Evolutionary conservation across 2,797 vertebrate species (phyloP), one percentile per base, ranked within the genome.

Genomic region (Ammospiza maritima): DNA sequence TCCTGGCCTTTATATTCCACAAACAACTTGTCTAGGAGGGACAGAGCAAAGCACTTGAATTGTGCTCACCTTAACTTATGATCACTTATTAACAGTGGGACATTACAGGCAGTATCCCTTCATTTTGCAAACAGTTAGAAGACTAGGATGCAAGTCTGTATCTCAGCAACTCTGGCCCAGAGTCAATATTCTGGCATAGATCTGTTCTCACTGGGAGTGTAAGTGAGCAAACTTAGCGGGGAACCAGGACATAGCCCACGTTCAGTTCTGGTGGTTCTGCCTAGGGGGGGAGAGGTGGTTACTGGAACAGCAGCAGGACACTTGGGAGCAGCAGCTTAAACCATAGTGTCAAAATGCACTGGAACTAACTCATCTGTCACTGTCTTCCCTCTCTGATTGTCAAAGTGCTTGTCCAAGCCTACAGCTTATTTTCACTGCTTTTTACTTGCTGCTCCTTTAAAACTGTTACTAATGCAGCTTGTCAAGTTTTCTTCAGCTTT

Each of bases 401-500:
- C 53, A 40, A 84, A 86, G 17, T n/a, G 45, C 65, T 58, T 81
- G 54, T 50, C 67, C 61, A 83, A 75, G 29, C 45, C 76, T 58
- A 69, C 6, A 72, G 61, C 10, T 79, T 80, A 87, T 96, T 92
- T 95, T 82, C 29, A 62, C 38, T 64, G 74, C 23, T 86, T 82
- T 85, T 69, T 48, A 42, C 40, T 77, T 26, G 67, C 40, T 70
- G 47, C 25, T 85, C 13, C 53, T 89, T 54, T 50, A 85, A 64
- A 86, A 87, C 88, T 26, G 22, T 77, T 77, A 69, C 45, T 77
- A 94, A 75, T 70, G 32, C 47, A 72, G 74, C 40, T 74, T 87
- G 89, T 89, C 58, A 89, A 62, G 88, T 88, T 84, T 82, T 93
- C 47, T 82, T 72, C 50, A 75, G 45, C 50, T 90, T 89, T 82